Evolutionary conservation across 2,113 vertebrate species (phyloP).

Genomic region (Lycocorax pyrrhopterus): DNA sequence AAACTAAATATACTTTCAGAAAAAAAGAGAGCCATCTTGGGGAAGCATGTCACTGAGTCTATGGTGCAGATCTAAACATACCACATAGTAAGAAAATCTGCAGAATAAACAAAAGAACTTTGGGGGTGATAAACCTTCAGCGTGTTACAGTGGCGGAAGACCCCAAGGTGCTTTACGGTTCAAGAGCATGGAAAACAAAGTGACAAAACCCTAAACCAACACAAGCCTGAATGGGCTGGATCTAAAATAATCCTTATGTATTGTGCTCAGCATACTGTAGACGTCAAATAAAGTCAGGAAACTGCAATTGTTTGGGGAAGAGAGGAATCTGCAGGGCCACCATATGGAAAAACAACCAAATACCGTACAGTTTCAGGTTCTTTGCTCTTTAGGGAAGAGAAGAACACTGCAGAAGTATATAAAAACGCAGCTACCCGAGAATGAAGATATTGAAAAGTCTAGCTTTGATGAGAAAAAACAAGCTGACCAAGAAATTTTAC

Average conservation of each 20-base stretch:
- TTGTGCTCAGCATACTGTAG: background rate
- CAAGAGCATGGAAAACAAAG: background rate
- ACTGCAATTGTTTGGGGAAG: background rate
- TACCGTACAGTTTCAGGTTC: background rate
- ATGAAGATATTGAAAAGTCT: background rate
- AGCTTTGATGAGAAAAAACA: background rate
- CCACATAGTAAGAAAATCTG: background rate
- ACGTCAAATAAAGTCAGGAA: background rate
- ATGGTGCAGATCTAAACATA: background rate
- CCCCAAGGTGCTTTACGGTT: fast-evolving
- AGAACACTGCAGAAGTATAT: fast-evolving
- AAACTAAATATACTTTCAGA: background rate
- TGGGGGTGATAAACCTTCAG: background rate
- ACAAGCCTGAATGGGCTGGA: background rate
- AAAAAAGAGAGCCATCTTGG: background rate
- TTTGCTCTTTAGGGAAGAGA: background rate
- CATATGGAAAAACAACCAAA: background rate
- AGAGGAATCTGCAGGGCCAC: background rate
- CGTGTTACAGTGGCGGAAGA: fast-evolving
- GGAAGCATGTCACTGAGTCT: background rate
- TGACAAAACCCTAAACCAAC: background rate
- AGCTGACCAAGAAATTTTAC: background rate
- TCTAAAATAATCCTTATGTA: background rate
- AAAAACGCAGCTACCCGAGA: background rate
- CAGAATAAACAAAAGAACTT: background rate